Evolutionary conservation across 2,113 vertebrate species (phyloP), one percentile per base, ranked within the genome.

Genomic region (Leuciscus idus): DNA sequence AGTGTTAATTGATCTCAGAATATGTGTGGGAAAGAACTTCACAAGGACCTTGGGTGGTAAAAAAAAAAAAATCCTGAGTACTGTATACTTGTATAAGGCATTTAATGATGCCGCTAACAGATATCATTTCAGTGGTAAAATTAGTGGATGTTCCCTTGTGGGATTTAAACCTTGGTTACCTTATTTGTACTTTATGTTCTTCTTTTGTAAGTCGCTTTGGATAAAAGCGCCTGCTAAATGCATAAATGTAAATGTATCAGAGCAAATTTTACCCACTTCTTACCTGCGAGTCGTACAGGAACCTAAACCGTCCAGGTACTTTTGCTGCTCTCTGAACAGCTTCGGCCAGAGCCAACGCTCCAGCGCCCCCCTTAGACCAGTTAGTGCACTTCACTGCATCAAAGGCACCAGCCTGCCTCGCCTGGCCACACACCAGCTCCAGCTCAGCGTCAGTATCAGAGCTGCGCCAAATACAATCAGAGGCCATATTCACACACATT

Each of bases 361-460:
- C 96, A 89, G 89, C 94, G 15, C 96, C 96, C 1, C 96, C 96
- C 85, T 96, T 93, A 78, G 96, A 95, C 97, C 96, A 97, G 91
- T 96, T 96, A 46, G 93, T 95, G 87, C 95, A 96, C n/a, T 93
- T 95, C 87, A 97, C 95, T 0, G 95, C 96, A 75, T 97, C 96
- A 0, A 96, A 95, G 0, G 96, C 96, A 62, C 96, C 97, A 0
- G 95, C 94, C 64, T 94, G 94, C 88, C 89, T 95, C 28, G 96
- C 93, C 36, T 95, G 89, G 39, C 78, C 84, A 75, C 92, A 92
- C 6, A 97, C 85, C 74, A 97, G 92, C 43, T 95, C 93, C 90
- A 96, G 89, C 26, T 97, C 97, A 0, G 94, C 93, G 43, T 94
- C 92, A 0, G 95, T 94, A 57, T 97, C 97, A 3, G 94, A 95